Conservation (phyloP, 2,888 invertebrate genomes). For the Macrosoma leucophasiata region DNA sequence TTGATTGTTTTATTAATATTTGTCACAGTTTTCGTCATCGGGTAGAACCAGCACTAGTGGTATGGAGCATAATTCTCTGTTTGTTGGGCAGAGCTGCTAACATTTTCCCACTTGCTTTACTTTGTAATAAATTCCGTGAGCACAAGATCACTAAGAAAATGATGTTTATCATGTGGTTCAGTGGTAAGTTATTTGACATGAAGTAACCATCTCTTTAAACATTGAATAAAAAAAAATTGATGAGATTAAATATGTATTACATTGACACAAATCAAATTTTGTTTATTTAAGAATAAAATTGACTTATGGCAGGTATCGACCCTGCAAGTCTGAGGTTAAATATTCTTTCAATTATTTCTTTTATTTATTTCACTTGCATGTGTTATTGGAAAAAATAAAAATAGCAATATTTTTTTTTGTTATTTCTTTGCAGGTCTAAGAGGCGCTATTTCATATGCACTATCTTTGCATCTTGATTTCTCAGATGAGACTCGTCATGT, state of each 20-base stretch:
- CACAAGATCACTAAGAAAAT: slow-evolving; percentile 98
- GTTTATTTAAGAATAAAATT: background rate
- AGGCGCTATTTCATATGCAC: slow-evolving; percentile 98
- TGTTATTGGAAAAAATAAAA: too few species aligned
- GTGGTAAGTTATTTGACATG: slow-evolving; percentile 78
- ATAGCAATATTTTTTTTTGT: background rate
- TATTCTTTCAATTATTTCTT: too few species aligned
- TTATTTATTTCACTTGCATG: too few species aligned
- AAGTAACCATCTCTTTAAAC: too few species aligned
- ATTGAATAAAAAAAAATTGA: too few species aligned
- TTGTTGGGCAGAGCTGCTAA: slow-evolving; percentile 96
- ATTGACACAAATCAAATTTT: too few species aligned
- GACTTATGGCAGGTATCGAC: background rate
- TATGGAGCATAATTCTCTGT: slow-evolving; percentile 96
- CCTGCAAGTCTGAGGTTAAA: too few species aligned
- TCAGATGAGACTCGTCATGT: slow-evolving; percentile 96
- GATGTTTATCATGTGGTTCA: slow-evolving; percentile 99
- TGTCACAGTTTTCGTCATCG: slow-evolving; percentile 93
- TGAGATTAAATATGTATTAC: too few species aligned
- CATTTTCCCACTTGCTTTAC: slow-evolving; percentile 94
- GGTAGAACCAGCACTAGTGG: slow-evolving; percentile 92
- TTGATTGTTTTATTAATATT: slow-evolving; percentile 1
- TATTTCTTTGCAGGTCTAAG: slow-evolving; percentile 79
- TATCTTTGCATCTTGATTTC: slow-evolving; percentile 95
- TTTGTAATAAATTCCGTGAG: slow-evolving; percentile 97